These are phyloP conservation scores for Schizotus pectinicornis DNA, from an alignment of 2,888 invertebrate species.

Conservation along the genomic window DNA sequence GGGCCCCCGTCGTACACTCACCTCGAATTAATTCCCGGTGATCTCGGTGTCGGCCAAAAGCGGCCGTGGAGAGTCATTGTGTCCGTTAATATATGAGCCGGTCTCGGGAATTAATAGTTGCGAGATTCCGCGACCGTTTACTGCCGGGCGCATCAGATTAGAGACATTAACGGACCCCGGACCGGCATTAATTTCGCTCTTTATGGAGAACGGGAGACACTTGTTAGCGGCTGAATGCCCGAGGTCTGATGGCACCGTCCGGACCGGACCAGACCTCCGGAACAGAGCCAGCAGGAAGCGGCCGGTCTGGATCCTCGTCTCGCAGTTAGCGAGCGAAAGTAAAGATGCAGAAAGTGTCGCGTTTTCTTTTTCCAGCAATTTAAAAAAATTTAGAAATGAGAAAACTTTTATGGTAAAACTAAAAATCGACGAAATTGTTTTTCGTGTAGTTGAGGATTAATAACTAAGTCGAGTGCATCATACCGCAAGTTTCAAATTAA, in stretches of 20 bases:
- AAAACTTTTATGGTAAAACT: too few species aligned
- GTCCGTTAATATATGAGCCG: constrained; percentile 54
- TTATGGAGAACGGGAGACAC: constrained; percentile 50
- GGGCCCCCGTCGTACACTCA: constrained; percentile 27
- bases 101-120: constrained; percentile 57
- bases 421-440: too few species aligned
- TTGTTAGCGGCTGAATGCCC: constrained; percentile 45
- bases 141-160: constrained; percentile 58
- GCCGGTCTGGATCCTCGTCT: too few species aligned
- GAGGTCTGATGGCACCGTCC: constrained; percentile 6
- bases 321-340: too few species aligned
- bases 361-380: too few species aligned
- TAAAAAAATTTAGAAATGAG: too few species aligned
- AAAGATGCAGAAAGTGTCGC: too few species aligned
- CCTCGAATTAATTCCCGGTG: constrained; percentile 40
- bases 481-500: too few species aligned
- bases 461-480: too few species aligned
- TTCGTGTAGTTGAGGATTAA: too few species aligned
- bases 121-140: constrained; percentile 58
- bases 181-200: constrained; percentile 58
- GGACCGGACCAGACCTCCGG: background rate
- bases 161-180: constrained; percentile 56
- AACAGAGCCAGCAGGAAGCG: too few species aligned
- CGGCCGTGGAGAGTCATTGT: constrained; percentile 46
- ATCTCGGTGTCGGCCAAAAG: constrained; percentile 30